Base-by-base conservation (phyloP, 2,113 vertebrate genomes). In the Anoplopoma fimbria region DNA sequence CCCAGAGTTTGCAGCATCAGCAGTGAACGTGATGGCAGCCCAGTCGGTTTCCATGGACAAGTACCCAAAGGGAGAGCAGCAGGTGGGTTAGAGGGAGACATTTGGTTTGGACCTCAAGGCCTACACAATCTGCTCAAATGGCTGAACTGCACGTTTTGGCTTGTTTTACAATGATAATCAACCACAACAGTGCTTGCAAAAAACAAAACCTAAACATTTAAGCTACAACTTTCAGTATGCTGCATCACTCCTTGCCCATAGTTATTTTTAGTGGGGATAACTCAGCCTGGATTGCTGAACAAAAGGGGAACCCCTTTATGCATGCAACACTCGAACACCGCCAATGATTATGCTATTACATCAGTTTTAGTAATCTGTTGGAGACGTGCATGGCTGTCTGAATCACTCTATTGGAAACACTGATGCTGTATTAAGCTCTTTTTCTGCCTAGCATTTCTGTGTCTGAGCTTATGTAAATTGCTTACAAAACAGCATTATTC, bases 21-120 rank as follows among this genome's bases (percentile, higher is more conserved):
- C 91, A 92, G 88, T 92, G 91, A 94, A 89, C 79, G 89, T 91
- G 92, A 95, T 95, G 94, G 94, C 94, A 87, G 91, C 93, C 81
- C 94, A 95, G 91, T 90, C 92, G 60, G 79, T 94, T 71, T 92
- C 95, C 89, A 92, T 95, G 87, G 95, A 95, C 86, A 93, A 94
- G 77, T 95, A 94, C 81, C 92, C 88, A 40, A 93, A 95, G 74
- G 93, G 87, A 86, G 93, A 95, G 77, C 92, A 91, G 82, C 92
- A 94, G 93, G 94, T 94, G 89, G 89, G 91, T 93, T 78, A 74
- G 42, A 64, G 55, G 25, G 49, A 47, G n/a, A 72, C n/a, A 9
- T 38, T 53, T 25, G 47, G 14, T 67, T 65, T 63, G 40, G 78
- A 69, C 29, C 21, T 61, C 4, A 0, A 34, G 29, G 53, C 60